Base-by-base conservation (phyloP, 1,140 invertebrate genomes). In the Cherax quadricarinatus region DNA sequence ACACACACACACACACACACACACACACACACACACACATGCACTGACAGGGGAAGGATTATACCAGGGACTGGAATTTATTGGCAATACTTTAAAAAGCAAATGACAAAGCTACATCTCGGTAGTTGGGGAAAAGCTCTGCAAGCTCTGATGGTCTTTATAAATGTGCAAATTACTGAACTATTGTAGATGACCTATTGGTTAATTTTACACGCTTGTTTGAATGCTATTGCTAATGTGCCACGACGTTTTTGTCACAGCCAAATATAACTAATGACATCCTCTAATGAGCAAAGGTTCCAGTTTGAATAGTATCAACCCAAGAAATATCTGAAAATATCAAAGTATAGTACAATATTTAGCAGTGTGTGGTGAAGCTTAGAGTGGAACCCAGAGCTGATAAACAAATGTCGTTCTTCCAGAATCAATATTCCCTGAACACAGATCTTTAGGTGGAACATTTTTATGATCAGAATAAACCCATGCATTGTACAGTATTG, bases 11-110 rank as follows among this genome's bases (percentile, higher is more conserved):
- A n/a, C n/a, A n/a, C n/a, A n/a, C n/a, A n/a, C n/a, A n/a, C n/a
- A n/a, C n/a, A n/a, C n/a, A n/a, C n/a, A n/a, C n/a, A n/a, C n/a
- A n/a, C n/a, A n/a, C n/a, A n/a, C n/a, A n/a, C n/a, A n/a, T 96
- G 99, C 99, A 53, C 96, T 99, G n/a, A 99, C 98, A 12, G 99
- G 99, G 83, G 98, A 99, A 97, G 99, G 99, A 86, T 96, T 99
- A 79, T 98, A 98, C 95, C 97, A 98, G 96, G 98, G 98, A 10
- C 95, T 99, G 83, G 98, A 99, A 95, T 99, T 98, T 98, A 98
- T 99, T 94, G 97, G 97, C 70, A 98, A 97, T 94, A 96, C 98
- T 94, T 96, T 98, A 94, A 98, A 98, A 95, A 98, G 97, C 95
- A 98, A 98, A 97, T 98, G 97, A 98, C 97, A 95, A 85, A 91